Evolutionary conservation across 2,797 vertebrate genomes (phyloP).

Genomic region (Helarctos malayanus): DNA sequence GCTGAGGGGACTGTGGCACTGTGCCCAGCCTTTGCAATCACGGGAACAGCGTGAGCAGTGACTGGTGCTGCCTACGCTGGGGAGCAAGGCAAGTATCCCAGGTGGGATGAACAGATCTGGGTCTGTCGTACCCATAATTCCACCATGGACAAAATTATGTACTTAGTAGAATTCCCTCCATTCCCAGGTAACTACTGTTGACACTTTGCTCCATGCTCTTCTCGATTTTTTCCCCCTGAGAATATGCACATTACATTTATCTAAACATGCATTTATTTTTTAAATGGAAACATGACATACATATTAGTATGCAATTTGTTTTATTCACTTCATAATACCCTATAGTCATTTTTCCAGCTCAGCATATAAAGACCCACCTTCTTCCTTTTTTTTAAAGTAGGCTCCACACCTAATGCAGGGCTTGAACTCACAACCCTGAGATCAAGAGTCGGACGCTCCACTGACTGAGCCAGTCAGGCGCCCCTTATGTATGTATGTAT

Average conservation of each 20-base stretch:
- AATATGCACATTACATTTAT: neutral
- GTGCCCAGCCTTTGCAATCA: neutral
- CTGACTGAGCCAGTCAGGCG: too few species aligned
- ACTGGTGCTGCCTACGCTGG: neutral
- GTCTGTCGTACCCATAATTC: neutral
- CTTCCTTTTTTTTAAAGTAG: neutral
- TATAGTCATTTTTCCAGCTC: neutral
- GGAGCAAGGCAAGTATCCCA: neutral
- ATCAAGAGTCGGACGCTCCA: too few species aligned
- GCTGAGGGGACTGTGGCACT: neutral
- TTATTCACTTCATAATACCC: neutral
- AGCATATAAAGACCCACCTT: neutral
- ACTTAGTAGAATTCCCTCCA: neutral
- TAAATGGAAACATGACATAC: neutral
- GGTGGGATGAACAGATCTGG: neutral
- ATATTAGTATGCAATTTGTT: neutral
- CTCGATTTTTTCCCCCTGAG: neutral
- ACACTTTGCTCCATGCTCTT: neutral
- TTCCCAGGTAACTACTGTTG: neutral
- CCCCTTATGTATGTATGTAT: neutral
- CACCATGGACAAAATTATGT: neutral
- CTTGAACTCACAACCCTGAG: too few species aligned
- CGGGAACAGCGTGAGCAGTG: accelerated
- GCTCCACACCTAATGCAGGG: too few species aligned
- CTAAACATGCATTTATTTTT: neutral